These are phyloP conservation scores for Himalopsyche anomala DNA, from an alignment of 2,888 invertebrate species.

Conservation along the genomic window DNA sequence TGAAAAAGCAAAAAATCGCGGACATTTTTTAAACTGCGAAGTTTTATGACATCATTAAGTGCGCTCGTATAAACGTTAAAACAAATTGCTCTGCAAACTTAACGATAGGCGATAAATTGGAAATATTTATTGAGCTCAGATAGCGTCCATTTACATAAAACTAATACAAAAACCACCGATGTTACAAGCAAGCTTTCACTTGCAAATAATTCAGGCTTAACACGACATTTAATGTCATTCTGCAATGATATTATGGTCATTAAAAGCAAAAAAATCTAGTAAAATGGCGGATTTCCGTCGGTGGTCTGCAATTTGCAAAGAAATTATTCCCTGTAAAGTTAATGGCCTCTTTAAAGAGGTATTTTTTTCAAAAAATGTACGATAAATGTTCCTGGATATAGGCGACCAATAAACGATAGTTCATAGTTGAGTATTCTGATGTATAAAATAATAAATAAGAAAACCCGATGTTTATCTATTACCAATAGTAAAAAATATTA, in stretches of 20 bases:
- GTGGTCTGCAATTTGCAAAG: background rate
- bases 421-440: too few relatives aligned
- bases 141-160: background rate
- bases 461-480: too few relatives aligned
- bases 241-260: background rate
- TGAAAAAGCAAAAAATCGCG: background rate
- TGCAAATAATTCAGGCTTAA: slow-evolving; percentile 8
- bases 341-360: background rate
- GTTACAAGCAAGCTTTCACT: background rate
- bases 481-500: too few relatives aligned
- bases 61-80: background rate
- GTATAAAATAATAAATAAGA: too few relatives aligned
- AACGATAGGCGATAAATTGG: slow-evolving; percentile 35
- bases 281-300: slow-evolving; percentile 4
- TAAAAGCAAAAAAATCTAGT: background rate
- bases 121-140: slow-evolving; percentile 27
- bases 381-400: too few relatives aligned
- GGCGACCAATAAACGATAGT: too few relatives aligned
- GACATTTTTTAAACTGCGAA: background rate
- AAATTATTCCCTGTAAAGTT: background rate
- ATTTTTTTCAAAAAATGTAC: too few relatives aligned
- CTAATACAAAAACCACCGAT: slow-evolving; percentile 8
- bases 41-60: slow-evolving; percentile 27
- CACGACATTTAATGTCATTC: slow-evolving; percentile 1
- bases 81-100: slow-evolving; percentile 23